phyloP scores from a whole-genome alignment of 2,113 vertebrate species.

The Athene noctua region DNA sequence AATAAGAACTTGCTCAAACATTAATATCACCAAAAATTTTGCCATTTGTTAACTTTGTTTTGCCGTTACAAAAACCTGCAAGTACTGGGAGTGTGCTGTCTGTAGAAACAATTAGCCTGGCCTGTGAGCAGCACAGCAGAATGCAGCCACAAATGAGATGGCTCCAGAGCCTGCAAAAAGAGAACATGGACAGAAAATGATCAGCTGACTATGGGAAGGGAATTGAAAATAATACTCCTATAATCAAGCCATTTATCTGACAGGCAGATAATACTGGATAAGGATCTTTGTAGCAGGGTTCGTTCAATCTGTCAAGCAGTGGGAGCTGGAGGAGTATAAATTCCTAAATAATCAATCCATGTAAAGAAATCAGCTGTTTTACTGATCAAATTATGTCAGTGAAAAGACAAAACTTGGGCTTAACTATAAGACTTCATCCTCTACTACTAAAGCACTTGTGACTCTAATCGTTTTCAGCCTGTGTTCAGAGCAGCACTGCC shows the following conservation, averaged over 20 bases:
- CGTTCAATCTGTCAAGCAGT: not conserved
- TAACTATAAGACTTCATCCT: not conserved
- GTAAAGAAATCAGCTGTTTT: not conserved
- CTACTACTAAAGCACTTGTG: not conserved
- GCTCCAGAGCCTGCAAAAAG: not conserved
- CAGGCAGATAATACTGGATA: not conserved
- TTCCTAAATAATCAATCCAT: not conserved
- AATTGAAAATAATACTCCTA: not conserved
- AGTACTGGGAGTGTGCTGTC: not conserved
- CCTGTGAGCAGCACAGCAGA: not conserved
- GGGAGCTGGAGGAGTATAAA: not conserved
- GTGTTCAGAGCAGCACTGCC: not conserved
- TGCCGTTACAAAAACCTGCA: not conserved
- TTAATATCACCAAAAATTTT: not conserved
- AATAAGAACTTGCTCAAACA: not conserved
- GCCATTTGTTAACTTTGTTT: not conserved
- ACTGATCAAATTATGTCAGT: not conserved
- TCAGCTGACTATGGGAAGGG: not conserved
- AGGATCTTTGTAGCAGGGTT: not conserved
- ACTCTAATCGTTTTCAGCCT: not conserved
- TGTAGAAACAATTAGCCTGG: not conserved
- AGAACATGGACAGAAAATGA: not conserved
- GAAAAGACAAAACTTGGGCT: not conserved
- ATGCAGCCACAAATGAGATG: not conserved
- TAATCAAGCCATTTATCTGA: not conserved